Base-by-base conservation (phyloP, 2,888 invertebrate genomes). In the Brachylomia viminalis region DNA sequence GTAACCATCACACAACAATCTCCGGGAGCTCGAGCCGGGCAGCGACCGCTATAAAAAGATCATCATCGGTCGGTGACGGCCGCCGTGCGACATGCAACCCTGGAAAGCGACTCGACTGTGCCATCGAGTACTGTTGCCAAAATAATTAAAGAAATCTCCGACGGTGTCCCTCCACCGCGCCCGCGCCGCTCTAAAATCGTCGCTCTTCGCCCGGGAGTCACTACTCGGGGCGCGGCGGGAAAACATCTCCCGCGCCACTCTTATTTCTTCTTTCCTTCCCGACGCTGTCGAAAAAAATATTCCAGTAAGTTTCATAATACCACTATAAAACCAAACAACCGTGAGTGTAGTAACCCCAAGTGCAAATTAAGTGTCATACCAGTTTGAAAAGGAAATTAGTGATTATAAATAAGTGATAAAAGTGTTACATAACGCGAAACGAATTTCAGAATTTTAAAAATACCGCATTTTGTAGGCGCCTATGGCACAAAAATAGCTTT, bases 141-240 rank as follows among this genome's bases (percentile, higher is more conserved):
- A 98, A 98, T 97, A 97, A 98, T 98, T 97, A 97, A 97, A 97
- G 97, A 97, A 97, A 97, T 97, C 97, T 97, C 97, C 96, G 96
- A 93, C 96, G 95, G 94, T 96, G 97, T 97, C 96, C 95, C 96
- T 97, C 97, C 97, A 97, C 92, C 91, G 97, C 97, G 96, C 97
- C 96, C 97, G 97, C 97, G 96, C 97, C 96, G 96, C 96, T 95
- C 96, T 96, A 96, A 96, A 96, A 96, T 93, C 96, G 96, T 96
- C 96, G 95, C 96, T 96, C 96, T 96, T 94, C 92, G 95, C 97
- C 96, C 97, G 97, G 97, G 96, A 96, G 97, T 97, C 94, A 91
- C 92, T 94, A 95, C 96, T 93, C 96, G 95, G 95, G 96, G 96
- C 96, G 96, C 96, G 96, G 96, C 93, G 96, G 96, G 96, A 96